Percentiles rank a stretch among this genome's conserved stretches.
These are phyloP conservation scores for Drosophila orena DNA, from an alignment of 1,140 invertebrate species.

Conservation along the genomic window DNA sequence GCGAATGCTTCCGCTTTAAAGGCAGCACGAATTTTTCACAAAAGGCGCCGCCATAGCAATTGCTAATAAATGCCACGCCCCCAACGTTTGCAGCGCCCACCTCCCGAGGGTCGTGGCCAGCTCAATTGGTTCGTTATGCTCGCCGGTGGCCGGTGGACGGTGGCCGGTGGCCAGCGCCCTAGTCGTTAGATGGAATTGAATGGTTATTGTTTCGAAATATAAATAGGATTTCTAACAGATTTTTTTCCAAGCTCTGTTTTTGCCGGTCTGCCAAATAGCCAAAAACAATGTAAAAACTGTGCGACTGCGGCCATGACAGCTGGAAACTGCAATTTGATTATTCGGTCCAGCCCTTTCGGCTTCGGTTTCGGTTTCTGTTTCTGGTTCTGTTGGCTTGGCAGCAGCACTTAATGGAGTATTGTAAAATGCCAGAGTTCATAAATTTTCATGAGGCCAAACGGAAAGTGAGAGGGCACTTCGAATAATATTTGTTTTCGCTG, in stretches of 20 bases:
- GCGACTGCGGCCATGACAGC: slow-evolving; percentile 52
- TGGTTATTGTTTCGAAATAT: slow-evolving; percentile 84
- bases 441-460: slow-evolving; percentile 33
- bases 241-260: slow-evolving; percentile 50
- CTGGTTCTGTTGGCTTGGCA: slow-evolving; percentile 11
- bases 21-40: slow-evolving; percentile 61
- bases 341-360: slow-evolving; percentile 29
- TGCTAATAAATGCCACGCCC: slow-evolving; percentile 79
- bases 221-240: slow-evolving; percentile 80
- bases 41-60: slow-evolving; percentile 56
- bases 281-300: slow-evolving; percentile 15
- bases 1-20: slow-evolving; percentile 74
- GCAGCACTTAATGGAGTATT: slow-evolving; percentile 48
- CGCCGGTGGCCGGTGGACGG: slow-evolving; percentile 37
- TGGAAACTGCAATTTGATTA: slow-evolving; percentile 81
- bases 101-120: slow-evolving; percentile 44
- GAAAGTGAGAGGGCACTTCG: not conserved
- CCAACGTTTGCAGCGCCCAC: not conserved
- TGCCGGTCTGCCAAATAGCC: slow-evolving; percentile 10
- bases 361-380: not conserved
- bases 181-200: slow-evolving; percentile 83
- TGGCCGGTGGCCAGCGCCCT: slow-evolving; percentile 39
- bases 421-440: slow-evolving; percentile 46
- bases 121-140: slow-evolving; percentile 80
- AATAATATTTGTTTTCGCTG: not conserved